phyloP scores from a whole-genome alignment of 1,140 invertebrate genomes.

The Drosophila nigrodunni region DNA sequence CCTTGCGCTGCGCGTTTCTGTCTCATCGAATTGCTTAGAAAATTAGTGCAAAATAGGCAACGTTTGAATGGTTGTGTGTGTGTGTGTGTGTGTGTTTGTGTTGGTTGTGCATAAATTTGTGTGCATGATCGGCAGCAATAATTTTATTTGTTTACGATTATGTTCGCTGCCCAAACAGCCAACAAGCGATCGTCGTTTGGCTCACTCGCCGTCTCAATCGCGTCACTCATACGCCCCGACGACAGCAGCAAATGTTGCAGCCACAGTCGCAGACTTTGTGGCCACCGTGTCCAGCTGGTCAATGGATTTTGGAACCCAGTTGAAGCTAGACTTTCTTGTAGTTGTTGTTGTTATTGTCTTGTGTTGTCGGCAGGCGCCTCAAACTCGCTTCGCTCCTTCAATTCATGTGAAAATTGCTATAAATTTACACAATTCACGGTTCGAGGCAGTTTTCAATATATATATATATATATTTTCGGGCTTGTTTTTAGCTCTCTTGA shows the following conservation, averaged over 20 bases:
- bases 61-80: slow-evolving; percentile 5
- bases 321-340: not conserved
- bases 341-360: slow-evolving; percentile 8
- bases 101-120: slow-evolving; percentile 75
- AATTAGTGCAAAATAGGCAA: slow-evolving; percentile 75
- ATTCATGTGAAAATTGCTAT: slow-evolving; percentile 81
- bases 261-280: slow-evolving; percentile 54
- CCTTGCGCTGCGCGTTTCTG: slow-evolving; percentile 19
- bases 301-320: slow-evolving; percentile 18
- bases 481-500: slow-evolving; percentile 26
- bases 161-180: slow-evolving; percentile 79
- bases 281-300: slow-evolving; percentile 37
- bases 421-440: slow-evolving; percentile 63
- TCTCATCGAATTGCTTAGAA: slow-evolving; percentile 53
- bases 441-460: slow-evolving; percentile 15
- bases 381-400: slow-evolving; percentile 59
- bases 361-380: slow-evolving; percentile 69
- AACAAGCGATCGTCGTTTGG: slow-evolving; percentile 56
- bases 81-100: slow-evolving; percentile 33
- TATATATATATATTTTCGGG: not conserved
- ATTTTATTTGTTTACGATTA: slow-evolving; percentile 84
- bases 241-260: slow-evolving; percentile 54
- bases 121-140: slow-evolving; percentile 83
- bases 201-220: slow-evolving; percentile 46
- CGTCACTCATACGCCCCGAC: slow-evolving; percentile 82